phyloP scores from a whole-genome alignment of 92 coral and sea anemone species.

The Heliopora coerulea region DNA sequence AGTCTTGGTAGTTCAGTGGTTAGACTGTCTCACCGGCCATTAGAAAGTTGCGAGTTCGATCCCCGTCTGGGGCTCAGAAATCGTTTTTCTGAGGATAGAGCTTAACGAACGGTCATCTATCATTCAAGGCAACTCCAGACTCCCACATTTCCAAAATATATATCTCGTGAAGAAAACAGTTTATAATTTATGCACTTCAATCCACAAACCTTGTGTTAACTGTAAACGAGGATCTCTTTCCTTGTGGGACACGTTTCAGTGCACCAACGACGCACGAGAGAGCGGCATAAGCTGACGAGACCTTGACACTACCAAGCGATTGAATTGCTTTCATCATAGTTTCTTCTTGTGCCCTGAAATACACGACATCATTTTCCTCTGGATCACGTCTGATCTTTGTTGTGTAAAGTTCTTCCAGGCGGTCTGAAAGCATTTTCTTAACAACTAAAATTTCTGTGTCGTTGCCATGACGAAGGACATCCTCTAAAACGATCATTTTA shows the following conservation, averaged over 20 bases:
- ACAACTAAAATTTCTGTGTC: conserved; percentile 95
- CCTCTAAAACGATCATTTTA: conserved; percentile 54
- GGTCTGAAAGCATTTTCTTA: conserved; percentile 87
- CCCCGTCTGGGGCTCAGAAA: too few relatives aligned
- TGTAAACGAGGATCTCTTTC: conserved; percentile 76
- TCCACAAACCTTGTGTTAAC: conserved; percentile 82
- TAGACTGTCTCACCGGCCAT: too few relatives aligned
- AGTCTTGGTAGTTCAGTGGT: too few relatives aligned
- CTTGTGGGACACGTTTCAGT: conserved; percentile 75
- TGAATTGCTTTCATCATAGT: conserved; percentile 88
- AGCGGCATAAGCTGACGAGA: conserved; percentile 89
- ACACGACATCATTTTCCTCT: conserved; percentile 93
- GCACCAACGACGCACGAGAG: conserved; percentile 86
- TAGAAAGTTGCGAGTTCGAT: too few relatives aligned
- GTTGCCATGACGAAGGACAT: conserved; percentile 92
- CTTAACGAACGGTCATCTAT: too few relatives aligned
- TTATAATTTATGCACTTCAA: too few relatives aligned
- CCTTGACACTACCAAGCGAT: conserved; percentile 85
- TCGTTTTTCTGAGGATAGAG: too few relatives aligned
- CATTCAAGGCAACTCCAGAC: too few relatives aligned
- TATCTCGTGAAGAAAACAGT: too few relatives aligned
- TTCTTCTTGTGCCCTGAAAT: conserved; percentile 93
- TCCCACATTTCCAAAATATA: too few relatives aligned
- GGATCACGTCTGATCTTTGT: conserved; percentile 92
- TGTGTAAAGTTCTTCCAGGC: conserved; percentile 83